These are phyloP conservation scores for Schmidtea mediterranea DNA, from an alignment of 1,140 invertebrate species.

Conservation along the genomic window DNA sequence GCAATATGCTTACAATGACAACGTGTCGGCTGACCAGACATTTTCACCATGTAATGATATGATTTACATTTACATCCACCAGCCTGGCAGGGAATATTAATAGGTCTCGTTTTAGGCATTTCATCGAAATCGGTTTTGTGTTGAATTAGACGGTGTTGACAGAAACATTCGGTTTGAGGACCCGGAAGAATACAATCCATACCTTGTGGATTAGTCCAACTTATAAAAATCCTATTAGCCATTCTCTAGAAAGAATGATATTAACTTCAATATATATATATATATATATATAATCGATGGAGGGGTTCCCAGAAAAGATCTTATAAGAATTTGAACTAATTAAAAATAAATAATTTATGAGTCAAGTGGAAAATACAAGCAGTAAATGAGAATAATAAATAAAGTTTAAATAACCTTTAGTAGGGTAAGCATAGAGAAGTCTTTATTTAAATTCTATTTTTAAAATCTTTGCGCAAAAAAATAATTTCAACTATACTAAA, in stretches of 20 bases:
- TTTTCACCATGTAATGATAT: conserved; percentile 24
- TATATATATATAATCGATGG: no score
- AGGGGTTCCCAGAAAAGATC: no score
- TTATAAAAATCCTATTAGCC: conserved; percentile 23
- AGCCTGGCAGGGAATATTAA: conserved; percentile 19
- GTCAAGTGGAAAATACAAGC: no score
- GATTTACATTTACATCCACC: conserved; percentile 19
- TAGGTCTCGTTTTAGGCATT: conserved; percentile 17
- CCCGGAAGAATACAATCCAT: conserved; percentile 28
- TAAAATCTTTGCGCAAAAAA: no score
- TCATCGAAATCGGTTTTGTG: conserved; percentile 25
- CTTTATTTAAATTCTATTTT: no score
- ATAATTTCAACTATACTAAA: no score
- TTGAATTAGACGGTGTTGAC: conserved; percentile 25
- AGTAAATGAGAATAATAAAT: no score
- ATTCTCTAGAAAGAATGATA: conserved; percentile 14
- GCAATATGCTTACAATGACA: conserved; percentile 24
- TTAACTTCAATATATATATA: no score
- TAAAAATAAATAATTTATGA: no score
- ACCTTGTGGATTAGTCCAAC: conserved; percentile 18
- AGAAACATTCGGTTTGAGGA: conserved; percentile 27
- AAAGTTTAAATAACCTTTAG: no score
- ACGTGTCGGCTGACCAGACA: conserved; percentile 18
- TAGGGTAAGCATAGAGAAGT: no score
- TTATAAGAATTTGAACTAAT: no score